Conservation (phyloP, 2,113 vertebrate genomes). For the Perca fluviatilis region DNA sequence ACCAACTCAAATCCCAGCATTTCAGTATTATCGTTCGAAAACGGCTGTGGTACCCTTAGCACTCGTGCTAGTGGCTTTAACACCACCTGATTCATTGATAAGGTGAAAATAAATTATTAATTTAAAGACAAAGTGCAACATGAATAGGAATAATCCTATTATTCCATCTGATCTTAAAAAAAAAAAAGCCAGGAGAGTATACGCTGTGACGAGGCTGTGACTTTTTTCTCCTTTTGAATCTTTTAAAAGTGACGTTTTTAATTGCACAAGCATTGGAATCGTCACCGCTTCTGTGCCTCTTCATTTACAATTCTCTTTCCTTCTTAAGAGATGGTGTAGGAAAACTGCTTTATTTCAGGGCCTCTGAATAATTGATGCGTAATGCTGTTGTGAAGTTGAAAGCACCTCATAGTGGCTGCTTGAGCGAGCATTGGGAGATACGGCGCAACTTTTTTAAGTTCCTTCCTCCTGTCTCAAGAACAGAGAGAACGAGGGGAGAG, state of each 20-base stretch:
- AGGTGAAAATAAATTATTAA: conserved; percentile 40
- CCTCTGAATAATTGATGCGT: conserved; percentile 81
- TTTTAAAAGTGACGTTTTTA: conserved; percentile 54
- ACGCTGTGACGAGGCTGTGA: neutral
- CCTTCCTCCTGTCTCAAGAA: conserved; percentile 33
- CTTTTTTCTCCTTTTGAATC: conserved; percentile 33
- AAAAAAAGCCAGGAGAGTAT: conserved; percentile 5
- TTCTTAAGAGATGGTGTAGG: conserved; percentile 53
- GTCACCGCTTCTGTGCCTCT: conserved; percentile 27
- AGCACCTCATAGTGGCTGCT: conserved; percentile 68
- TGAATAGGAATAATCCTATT: conserved; percentile 47
- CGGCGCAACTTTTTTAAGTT: conserved; percentile 49
- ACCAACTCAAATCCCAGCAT: neutral
- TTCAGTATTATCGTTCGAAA: neutral
- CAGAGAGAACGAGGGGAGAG: conserved; percentile 7
- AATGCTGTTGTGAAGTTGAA: conserved; percentile 66
- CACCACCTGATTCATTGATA: conserved; percentile 22
- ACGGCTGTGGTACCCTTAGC: neutral
- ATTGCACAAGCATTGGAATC: conserved; percentile 41
- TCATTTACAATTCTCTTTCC: conserved; percentile 67
- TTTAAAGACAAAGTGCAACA: conserved; percentile 39
- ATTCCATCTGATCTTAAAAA: conserved; percentile 16
- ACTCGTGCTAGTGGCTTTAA: neutral
- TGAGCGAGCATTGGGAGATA: conserved; percentile 55
- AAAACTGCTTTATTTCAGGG: conserved; percentile 74